A percentile compares a stretch with the other conserved stretches of the same genome.
Conservation (phyloP, 2,797 vertebrate species). For the Poecilia velifera region DNA sequence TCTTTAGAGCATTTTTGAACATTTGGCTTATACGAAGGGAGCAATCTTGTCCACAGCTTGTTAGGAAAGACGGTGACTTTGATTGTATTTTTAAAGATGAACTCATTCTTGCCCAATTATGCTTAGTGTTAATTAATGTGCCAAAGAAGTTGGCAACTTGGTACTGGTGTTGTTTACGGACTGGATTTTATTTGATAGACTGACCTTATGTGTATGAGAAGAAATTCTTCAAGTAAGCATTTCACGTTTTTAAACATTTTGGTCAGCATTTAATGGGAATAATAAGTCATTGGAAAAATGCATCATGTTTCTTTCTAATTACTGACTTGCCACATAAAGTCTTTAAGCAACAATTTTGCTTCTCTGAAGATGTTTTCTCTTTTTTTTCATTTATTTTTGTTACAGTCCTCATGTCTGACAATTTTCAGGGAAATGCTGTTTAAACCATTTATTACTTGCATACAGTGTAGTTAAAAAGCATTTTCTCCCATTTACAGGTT, state of each 20-base stretch:
- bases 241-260: neutral
- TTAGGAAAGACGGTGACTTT: neutral
- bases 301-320: neutral
- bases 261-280: neutral
- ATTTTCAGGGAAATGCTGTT: neutral
- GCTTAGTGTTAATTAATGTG: constrained; percentile 10
- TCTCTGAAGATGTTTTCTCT: neutral
- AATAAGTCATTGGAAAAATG: neutral
- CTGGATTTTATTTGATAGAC: constrained; percentile 10
- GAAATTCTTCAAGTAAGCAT: neutral
- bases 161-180: constrained; percentile 24
- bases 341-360: neutral
- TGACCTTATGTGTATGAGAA: neutral
- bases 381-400: neutral
- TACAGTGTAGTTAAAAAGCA: neutral
- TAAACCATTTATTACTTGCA: neutral
- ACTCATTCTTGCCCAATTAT: neutral
- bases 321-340: neutral
- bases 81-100: neutral
- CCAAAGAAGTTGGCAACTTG: constrained; percentile 1
- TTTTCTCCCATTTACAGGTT: too few species aligned
- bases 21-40: constrained; percentile 10
- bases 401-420: neutral
- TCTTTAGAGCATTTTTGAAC: neutral
- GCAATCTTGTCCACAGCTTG: neutral